Percentiles rank a stretch among this genome's conserved stretches.
These are phyloP conservation scores for Heteronetta atricapilla DNA, from an alignment of 2,113 vertebrate genomes.

Conservation along the genomic window DNA sequence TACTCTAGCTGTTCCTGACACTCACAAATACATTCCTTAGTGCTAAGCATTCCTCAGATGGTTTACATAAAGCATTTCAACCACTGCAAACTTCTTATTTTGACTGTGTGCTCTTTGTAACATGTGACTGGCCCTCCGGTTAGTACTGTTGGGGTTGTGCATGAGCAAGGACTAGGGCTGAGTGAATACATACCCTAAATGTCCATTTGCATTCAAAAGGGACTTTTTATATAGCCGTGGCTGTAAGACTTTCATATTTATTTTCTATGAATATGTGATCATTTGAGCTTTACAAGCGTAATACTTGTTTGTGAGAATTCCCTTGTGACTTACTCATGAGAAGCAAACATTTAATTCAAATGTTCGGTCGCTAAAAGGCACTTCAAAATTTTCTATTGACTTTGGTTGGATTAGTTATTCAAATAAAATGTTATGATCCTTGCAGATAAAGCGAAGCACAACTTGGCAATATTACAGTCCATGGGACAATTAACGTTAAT, in stretches of 20 bases:
- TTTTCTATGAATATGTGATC: slow-evolving; percentile 7
- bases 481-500: background rate
- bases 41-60: background rate
- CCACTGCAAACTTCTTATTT: background rate
- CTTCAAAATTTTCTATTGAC: background rate
- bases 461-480: background rate
- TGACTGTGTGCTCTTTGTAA: background rate
- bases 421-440: background rate
- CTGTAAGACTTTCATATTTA: slow-evolving; percentile 33
- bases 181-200: background rate
- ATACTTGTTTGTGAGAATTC: slow-evolving; percentile 13
- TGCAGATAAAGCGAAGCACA: background rate
- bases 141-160: background rate
- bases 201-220: slow-evolving; percentile 26
- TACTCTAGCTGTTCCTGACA: background rate
- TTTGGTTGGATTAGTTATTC: background rate
- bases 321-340: background rate
- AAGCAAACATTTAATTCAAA: slow-evolving; percentile 31
- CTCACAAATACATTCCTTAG: background rate
- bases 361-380: background rate
- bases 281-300: background rate
- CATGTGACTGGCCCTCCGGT: background rate
- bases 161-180: background rate
- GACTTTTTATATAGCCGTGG: background rate
- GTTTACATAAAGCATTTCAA: background rate